Evolutionary conservation across 2,797 vertebrate genomes (phyloP), one percentile per base, ranked within the genome.

Genomic region (Sternarchorhynchus goeldii): DNA sequence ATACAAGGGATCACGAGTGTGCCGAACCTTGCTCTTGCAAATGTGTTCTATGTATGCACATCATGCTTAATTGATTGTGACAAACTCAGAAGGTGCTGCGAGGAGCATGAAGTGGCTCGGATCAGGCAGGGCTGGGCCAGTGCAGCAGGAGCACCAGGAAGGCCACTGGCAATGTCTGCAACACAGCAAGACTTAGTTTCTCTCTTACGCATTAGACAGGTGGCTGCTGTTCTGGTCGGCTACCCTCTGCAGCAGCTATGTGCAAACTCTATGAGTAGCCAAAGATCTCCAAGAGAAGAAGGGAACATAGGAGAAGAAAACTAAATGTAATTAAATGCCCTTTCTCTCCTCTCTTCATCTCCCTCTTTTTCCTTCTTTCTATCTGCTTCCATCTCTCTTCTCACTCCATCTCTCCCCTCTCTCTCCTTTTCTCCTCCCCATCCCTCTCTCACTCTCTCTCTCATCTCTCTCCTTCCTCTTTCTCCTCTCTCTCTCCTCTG

Each of bases 121-220:
- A 50, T 10, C 45, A 50, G 45, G 45, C 45, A 50, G 45, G 45
- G 45, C 45, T 50, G 4, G 45, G 10, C 45, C 45, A 50, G 12
- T 14, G 45, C 12, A 2, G 12, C 45, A 12, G 10, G 14, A 16
- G 2, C 5, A n/a, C 17, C 7, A 25, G 34, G 16, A 34, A 64
- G 4, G 1, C n/a, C 29, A 5, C 10, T 70, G 32, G 36, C 53
- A 80, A 50, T 66, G 71, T 64, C 36, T 66, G 29, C 34, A 5
- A 36, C 65, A 53, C 17, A 65, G 79, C 67, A 71, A n/a, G 25
- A 59, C 64, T 72, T 58, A 76, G 65, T 71, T 36, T 59, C 66
- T 58, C 20, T 50, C 29, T 66, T 60, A 81, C 65, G 60, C 55
- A 34, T n/a, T 29, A 25, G 67, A 76, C 79, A 65, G 53, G 59